Conservation (phyloP, 2,113 vertebrate genomes). For the Sphaerodactylus townsendi region DNA sequence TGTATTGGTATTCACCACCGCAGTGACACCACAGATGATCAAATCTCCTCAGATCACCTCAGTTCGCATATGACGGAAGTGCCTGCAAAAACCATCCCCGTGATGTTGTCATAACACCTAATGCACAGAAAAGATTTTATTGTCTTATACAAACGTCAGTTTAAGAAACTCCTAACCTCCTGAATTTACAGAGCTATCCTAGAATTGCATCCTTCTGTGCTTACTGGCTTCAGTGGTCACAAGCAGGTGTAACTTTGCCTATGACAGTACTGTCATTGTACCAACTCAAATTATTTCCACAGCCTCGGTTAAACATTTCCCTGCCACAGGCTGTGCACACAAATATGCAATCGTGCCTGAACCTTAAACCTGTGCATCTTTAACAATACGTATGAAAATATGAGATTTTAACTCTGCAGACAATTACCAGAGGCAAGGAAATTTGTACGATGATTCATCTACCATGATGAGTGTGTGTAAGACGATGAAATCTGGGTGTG, state of each 20-base stretch:
- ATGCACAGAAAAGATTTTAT: background rate
- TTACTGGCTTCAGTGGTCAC: too few species aligned
- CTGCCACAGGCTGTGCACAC: conserved; percentile 56
- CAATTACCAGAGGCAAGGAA: conserved; percentile 86
- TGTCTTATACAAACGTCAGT: conserved; percentile 22
- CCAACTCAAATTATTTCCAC: conserved; percentile 41
- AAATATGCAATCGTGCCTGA: conserved; percentile 70
- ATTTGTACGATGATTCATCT: conserved; percentile 80
- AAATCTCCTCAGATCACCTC: too few species aligned
- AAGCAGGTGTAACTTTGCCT: too few species aligned
- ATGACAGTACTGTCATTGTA: background rate
- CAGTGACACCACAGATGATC: too few species aligned
- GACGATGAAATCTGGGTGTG: conserved; percentile 79
- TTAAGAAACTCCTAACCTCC: conserved; percentile 5
- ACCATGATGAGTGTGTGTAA: conserved; percentile 78
- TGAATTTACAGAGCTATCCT: too few species aligned
- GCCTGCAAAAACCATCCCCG: background rate
- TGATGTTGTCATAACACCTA: background rate
- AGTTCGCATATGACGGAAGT: too few species aligned
- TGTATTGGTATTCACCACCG: too few species aligned
- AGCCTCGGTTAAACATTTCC: conserved; percentile 58
- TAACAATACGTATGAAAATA: conserved; percentile 61
- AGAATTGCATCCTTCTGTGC: too few species aligned
- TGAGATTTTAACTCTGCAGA: conserved; percentile 79
- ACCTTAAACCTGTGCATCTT: conserved; percentile 53